Evolutionary conservation across 2,113 vertebrate species (phyloP), one percentile per base, ranked within the genome.

Genomic region (Madoqua kirkii): DNA sequence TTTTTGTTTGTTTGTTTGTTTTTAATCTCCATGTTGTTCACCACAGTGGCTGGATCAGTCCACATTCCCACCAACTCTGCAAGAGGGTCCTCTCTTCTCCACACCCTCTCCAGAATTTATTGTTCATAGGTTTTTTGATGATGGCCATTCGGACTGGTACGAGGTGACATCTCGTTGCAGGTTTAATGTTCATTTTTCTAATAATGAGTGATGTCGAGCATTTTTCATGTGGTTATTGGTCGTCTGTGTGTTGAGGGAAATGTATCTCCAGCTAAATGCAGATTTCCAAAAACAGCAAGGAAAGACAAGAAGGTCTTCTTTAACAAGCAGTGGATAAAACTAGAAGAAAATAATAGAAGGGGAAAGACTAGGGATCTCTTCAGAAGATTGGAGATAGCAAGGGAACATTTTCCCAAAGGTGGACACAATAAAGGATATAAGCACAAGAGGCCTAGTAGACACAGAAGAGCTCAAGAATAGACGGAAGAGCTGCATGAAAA

Each of bases 401-500:
- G 67, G n/a, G 67, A 40, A 23, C 5, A 12, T 40, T 6, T 36
- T n/a, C n/a, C 67, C n/a, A 23, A 36, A 71, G n/a, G 23, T 23
- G n/a, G n/a, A 21, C 67, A 40, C 19, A 23, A 36, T 67, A 36
- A 36, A 71, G n/a, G 9, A 12, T 21, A 12, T 6, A 36, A 23
- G 12, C 67, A 71, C n/a, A 1, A 36, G 64, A 36, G 67, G 11
- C 19, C 67, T 6, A 6, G n/a, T 23, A 23, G n/a, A 71, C 1
- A 1, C 12, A 23, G 67, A 71, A 12, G n/a, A 36, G 67, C 23
- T 5, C 64, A 36, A 23, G n/a, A 36, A 71, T 0, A 71, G 19
- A 71, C 5, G 19, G n/a, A 12, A 36, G 17, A 36, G 23, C 2
- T 36, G 1, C 5, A 36, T 10, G 0, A 12, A 12, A 36, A 23